Evolutionary conservation across 2,113 vertebrate species (phyloP), one percentile per base, ranked within the genome.

Genomic region (Mola mola): DNA sequence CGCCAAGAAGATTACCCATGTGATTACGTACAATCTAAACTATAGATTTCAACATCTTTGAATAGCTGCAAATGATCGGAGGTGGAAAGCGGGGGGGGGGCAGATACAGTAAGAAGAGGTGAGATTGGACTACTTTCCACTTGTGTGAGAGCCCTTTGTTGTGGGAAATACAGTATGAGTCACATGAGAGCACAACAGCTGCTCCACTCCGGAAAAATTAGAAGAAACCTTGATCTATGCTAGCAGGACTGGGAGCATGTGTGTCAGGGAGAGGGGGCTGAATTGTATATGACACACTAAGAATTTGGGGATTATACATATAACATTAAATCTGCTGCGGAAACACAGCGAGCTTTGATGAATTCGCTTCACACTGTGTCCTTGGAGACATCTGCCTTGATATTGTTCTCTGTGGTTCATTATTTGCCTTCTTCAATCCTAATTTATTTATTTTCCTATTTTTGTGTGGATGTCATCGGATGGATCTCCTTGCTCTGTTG

Each of bases 131-230:
- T 10, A 49, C 9, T 67, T 43, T 36, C 34, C 36, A 56, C n/a
- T 33, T 37, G 25, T 48, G 37, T 50, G 41, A 21, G 24, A 52
- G 42, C 5, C 29, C 24, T 63, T 63, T 84, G 58, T 66, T 78
- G 62, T 48, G 34, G 57, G 37, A 75, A 66, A 66, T 47, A 74
- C 53, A 36, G 70, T 48, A 41, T 31, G 63, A 81, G 70, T 67
- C 78, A 48, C 64, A 53, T 31, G 76, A 66, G 65, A 75, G 55
- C 44, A 60, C 17, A 63, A 51, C 66, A 82, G 63, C 66, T 72
- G 75, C 53, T 72, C 28, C 47, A 49, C 72, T 73, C 48, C 33
- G 42, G 42, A 52, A 52, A 55, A 61, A 77, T 46, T 33, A 78
- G 47, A 43, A 33, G 38, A 67, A 73, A 65, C 68, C 64, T 67